Evolutionary conservation across 2,888 invertebrate genomes (phyloP), one percentile per base, ranked within the genome.

Genomic region (Drosophila barbarae): DNA sequence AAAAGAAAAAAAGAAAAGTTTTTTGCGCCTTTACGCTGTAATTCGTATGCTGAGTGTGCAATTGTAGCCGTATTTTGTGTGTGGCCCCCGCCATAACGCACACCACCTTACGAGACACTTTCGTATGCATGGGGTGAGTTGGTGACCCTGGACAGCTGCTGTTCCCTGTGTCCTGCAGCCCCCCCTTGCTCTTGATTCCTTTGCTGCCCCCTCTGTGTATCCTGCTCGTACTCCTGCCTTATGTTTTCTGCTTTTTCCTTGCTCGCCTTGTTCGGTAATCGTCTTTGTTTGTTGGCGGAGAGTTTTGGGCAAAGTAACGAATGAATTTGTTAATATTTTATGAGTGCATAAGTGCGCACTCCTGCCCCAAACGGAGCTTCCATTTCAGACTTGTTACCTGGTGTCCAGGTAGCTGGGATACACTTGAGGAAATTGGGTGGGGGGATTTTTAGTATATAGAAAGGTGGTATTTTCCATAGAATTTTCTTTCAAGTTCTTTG

Each of bases 241-340:
- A 30, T 30, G 46, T 13, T 32, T 32, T 41, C 44, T 35, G 28
- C 34, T 15, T 30, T 12, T 44, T 13, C 23, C 21, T 8, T 18
- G 12, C 36, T 32, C 36, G 26, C 52, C 50, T 47, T 41, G 73
- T 57, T 72, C 57, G 71, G 81, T 81, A 81, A 81, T 81, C 81
- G 84, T 82, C 82, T 84, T 81, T 81, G 84, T 81, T 78, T 76
- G 76, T 77, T 79, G 74, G 72, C 71, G 70, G 70, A 81, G 82
- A 74, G 79, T 76, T 82, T 84, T 69, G 72, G 76, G 74, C 69
- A 80, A 86, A 79, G 86, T 84, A 84, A 86, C 83, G 86, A 87
- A 87, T 87, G 87, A 87, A 86, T 87, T 87, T 86, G 85, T 87
- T 85, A 87, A 87, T 87, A 87, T 87, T 87, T 87, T 86, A 87